phyloP scores from a whole-genome alignment of 2,797 vertebrate species.

The Fistularia tabacaria region DNA sequence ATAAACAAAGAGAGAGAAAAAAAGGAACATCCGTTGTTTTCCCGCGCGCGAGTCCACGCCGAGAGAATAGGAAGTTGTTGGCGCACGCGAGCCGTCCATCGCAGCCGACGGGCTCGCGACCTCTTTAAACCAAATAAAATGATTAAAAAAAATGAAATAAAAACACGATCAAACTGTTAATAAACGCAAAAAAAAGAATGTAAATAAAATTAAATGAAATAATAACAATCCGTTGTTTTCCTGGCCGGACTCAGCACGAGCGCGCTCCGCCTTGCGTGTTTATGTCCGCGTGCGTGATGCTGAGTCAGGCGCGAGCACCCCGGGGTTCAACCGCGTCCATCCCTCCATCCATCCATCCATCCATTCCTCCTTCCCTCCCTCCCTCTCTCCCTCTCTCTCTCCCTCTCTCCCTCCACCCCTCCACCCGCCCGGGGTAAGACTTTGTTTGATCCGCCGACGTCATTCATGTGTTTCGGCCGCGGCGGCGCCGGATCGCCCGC shows the following conservation, averaged over 20 bases:
- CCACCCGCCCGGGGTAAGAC: slow-evolving; percentile 19
- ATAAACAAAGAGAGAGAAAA: too few relatives aligned
- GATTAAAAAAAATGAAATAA: too few relatives aligned
- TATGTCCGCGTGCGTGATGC: slow-evolving; percentile 45
- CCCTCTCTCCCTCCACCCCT: slow-evolving; percentile 3
- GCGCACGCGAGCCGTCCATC: too few relatives aligned
- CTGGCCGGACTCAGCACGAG: not conserved
- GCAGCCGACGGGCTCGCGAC: too few relatives aligned
- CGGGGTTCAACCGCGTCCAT: not conserved
- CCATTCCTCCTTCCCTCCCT: slow-evolving; percentile 3
- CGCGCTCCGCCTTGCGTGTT: too few relatives aligned
- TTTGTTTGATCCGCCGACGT: slow-evolving; percentile 50
- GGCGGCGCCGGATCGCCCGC: slow-evolving; percentile 20
- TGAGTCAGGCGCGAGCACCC: slow-evolving; percentile 69
- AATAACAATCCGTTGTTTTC: not conserved
- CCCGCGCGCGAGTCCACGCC: too few relatives aligned
- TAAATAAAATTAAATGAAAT: too few relatives aligned
- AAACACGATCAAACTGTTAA: too few relatives aligned
- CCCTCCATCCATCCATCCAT: not conserved
- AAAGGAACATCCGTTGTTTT: too few relatives aligned
- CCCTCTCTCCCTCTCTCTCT: slow-evolving; percentile 5
- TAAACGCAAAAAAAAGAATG: too few relatives aligned
- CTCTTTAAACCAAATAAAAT: too few relatives aligned
- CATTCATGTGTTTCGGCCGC: slow-evolving; percentile 40
- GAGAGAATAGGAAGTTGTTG: too few relatives aligned